Evolutionary conservation across 2,888 invertebrate species (phyloP).

Genomic region (Agriotes lineatus): DNA sequence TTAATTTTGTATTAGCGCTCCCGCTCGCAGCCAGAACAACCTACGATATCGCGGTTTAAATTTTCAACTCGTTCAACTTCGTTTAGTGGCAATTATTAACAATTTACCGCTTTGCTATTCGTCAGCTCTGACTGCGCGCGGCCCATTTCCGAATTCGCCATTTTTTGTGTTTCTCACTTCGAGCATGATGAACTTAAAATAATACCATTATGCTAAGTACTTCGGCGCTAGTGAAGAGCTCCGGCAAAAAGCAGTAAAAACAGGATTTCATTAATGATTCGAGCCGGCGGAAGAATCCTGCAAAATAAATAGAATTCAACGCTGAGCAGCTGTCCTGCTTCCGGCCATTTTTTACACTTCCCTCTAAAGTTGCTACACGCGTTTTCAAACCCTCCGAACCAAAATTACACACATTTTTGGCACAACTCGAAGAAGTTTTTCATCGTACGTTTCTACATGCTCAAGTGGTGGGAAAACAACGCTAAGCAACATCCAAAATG

Average conservation of each 20-base stretch:
- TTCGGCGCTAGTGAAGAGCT: neutral
- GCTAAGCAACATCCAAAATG: too few relatives aligned
- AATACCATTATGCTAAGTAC: conserved; percentile 20
- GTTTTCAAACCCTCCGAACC: too few relatives aligned
- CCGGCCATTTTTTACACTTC: too few relatives aligned
- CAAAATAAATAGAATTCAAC: conserved; percentile 4
- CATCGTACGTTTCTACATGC: too few relatives aligned
- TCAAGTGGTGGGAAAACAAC: too few relatives aligned
- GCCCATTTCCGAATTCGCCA: neutral
- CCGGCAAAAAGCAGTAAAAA: conserved; percentile 3
- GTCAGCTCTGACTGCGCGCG: neutral
- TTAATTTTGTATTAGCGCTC: conserved; percentile 45
- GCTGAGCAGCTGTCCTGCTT: neutral
- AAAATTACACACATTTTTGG: too few relatives aligned
- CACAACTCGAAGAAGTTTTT: too few relatives aligned
- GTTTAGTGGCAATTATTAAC: conserved; percentile 22
- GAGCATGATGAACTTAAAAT: conserved; percentile 5
- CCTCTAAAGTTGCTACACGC: conserved; percentile 2
- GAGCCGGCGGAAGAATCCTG: neutral
- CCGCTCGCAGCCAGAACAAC: conserved; percentile 14
- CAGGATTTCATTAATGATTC: conserved; percentile 18
- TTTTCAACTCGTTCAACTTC: conserved; percentile 3
- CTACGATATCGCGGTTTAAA: conserved; percentile 7
- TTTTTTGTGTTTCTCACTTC: neutral
- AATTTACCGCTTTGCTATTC: neutral